Base-by-base conservation (phyloP, 1,140 invertebrate genomes). In the Chironomus striatipennis region DNA sequence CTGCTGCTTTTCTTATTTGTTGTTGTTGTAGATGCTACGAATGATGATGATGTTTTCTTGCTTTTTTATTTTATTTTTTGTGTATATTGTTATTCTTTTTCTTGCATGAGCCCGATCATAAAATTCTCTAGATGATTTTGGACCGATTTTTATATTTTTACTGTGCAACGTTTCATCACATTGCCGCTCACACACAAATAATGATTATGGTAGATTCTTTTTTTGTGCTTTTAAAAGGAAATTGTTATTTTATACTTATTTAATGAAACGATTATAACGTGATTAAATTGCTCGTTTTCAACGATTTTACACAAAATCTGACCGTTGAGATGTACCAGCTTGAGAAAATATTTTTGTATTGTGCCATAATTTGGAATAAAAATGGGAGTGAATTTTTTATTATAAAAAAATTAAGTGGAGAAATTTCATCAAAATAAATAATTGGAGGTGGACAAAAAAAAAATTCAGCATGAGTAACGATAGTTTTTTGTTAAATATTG, bases 121-220 rank as follows among this genome's bases (percentile, higher is more conserved):
- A 34, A 34, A 34, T 34, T 34, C 24, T 34, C 5, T 34, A 15
- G 12, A 57, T 57, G 47, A 57, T 57, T 57, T 57, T n/a, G n/a
- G 47, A 15, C 47, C 47, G 15, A 57, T 57, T 57, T 57, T 47
- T 47, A 12, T n/a, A 57, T 57, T 57, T 57, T 47, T 47, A 1
- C n/a, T 57, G 47, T 15, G 47, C 47, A 12, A 7, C 47, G 47
- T 57, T 70, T 70, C 47, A 12, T n/a, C n/a, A n/a, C 10, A 57
- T 57, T 57, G 47, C n/a, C n/a, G 65, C 65, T 70, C 17, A 70
- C 65, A 70, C 65, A 70, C 65, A 70, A 70, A 70, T 70, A 70
- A 70, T 70, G 17, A 70, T 20, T 2, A 18, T 10, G 18, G 9
- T 10, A 10, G 47, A n/a, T n/a, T n/a, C n/a, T 12, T 57, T 10